Evolutionary conservation across 2,797 vertebrate species (phyloP).

Genomic region (Siniperca obscura): DNA sequence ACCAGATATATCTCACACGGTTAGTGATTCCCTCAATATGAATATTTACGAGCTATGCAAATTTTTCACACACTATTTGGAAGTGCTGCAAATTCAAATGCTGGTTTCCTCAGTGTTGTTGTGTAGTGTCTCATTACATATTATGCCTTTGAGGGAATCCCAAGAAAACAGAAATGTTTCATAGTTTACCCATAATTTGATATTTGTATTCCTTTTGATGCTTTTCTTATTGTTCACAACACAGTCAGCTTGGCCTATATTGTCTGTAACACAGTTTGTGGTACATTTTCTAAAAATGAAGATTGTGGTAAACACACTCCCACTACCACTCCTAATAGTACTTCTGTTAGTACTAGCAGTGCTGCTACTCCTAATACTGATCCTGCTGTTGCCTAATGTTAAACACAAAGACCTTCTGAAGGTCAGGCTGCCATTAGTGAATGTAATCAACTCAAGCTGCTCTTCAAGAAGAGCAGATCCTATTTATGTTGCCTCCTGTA

Average conservation of each 20-base stretch:
- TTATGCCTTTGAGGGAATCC: slow-evolving; percentile 70
- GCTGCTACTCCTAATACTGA: slow-evolving; percentile 13
- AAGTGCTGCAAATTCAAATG: slow-evolving; percentile 54
- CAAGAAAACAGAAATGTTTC: slow-evolving; percentile 60
- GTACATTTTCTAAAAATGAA: slow-evolving; percentile 7
- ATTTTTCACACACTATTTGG: slow-evolving; percentile 37
- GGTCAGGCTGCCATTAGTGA: slow-evolving; percentile 65
- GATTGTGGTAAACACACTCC: not conserved
- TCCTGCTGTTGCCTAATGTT: slow-evolving; percentile 42
- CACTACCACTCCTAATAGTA: not conserved
- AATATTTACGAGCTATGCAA: slow-evolving; percentile 77
- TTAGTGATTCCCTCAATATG: slow-evolving; percentile 65
- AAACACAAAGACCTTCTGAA: slow-evolving; percentile 68
- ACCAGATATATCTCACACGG: slow-evolving; percentile 44
- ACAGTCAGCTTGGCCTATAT: slow-evolving; percentile 37
- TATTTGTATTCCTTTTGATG: slow-evolving; percentile 69
- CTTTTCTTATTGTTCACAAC: slow-evolving; percentile 43
- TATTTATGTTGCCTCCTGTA: slow-evolving; percentile 19
- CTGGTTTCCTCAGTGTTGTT: slow-evolving; percentile 50
- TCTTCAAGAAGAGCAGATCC: slow-evolving; percentile 37
- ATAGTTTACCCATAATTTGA: slow-evolving; percentile 49
- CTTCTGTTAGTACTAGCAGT: not conserved
- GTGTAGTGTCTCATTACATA: slow-evolving; percentile 40
- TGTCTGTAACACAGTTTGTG: slow-evolving; percentile 38
- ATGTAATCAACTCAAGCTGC: slow-evolving; percentile 63